These are phyloP conservation scores for Agonopterix heracliana DNA, from an alignment of 2,888 invertebrate genomes.

Conservation along the genomic window DNA sequence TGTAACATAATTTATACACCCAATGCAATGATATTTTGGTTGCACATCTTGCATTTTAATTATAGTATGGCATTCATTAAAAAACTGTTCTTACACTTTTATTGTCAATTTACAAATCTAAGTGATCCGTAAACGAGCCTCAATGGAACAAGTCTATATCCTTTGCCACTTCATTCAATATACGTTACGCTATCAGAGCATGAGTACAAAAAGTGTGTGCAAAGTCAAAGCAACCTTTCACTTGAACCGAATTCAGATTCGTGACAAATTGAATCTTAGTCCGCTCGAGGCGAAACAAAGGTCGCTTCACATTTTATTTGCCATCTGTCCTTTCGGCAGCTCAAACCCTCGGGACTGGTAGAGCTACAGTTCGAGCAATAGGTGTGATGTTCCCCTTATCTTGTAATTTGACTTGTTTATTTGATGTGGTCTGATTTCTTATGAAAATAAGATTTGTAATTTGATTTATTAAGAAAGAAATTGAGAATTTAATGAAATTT, in stretches of 20 bases:
- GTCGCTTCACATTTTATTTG: conserved; percentile 64
- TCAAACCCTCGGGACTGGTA: conserved; percentile 10
- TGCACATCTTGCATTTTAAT: too few species aligned
- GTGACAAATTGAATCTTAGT: conserved; percentile 71
- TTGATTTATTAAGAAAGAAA: neutral
- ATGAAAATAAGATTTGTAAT: neutral
- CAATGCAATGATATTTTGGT: too few species aligned
- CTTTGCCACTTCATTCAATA: too few species aligned
- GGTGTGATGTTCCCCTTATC: conserved; percentile 1
- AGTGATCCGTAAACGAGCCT: too few species aligned
- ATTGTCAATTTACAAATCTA: too few species aligned
- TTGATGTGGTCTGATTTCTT: neutral
- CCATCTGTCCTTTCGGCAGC: conserved; percentile 49
- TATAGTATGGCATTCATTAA: too few species aligned
- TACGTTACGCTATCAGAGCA: too few species aligned
- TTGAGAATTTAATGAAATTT: neutral
- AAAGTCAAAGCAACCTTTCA: too few species aligned
- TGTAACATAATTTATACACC: too few species aligned
- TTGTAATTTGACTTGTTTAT: conserved; percentile 1
- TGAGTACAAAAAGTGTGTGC: too few species aligned
- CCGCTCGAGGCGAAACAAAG: conserved; percentile 62
- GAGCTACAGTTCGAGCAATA: conserved; percentile 34
- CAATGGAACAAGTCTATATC: too few species aligned
- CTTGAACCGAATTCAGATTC: conserved; percentile 34
- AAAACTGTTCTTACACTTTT: too few species aligned